Percentiles rank a stretch among this genome's conserved stretches.
Conservation (phyloP, 1,140 invertebrate species). For the Melipona quadrifasciata region DNA sequence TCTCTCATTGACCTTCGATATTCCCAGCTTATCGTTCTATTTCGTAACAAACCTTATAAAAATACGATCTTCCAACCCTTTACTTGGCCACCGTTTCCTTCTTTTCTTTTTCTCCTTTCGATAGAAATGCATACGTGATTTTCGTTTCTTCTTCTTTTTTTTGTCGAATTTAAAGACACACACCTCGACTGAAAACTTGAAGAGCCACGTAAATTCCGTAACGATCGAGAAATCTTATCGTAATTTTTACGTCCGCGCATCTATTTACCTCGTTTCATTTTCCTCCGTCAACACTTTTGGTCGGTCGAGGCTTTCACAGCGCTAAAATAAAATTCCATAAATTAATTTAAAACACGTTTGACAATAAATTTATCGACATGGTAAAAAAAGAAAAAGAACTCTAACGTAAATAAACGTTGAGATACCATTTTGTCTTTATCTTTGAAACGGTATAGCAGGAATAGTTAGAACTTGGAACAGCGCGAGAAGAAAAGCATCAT, state of each 20-base stretch:
- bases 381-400: background rate
- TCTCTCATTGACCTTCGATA: background rate
- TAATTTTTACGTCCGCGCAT: no score
- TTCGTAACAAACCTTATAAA: constrained; percentile 26
- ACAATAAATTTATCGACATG: background rate
- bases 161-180: background rate
- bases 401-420: background rate
- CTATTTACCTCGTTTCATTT: no score
- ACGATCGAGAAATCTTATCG: no score
- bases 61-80: constrained; percentile 32
- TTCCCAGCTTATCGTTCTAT: background rate
- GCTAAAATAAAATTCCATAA: no score
- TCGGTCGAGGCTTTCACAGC: no score
- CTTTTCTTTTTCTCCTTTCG: background rate
- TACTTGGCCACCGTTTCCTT: constrained; percentile 16
- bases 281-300: no score
- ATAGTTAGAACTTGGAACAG: background rate
- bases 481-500: no score
- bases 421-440: background rate
- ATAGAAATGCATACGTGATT: background rate
- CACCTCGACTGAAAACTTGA: background rate
- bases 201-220: no score
- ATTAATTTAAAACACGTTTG: no score
- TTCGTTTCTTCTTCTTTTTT: background rate
- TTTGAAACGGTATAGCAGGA: background rate